A percentile compares a stretch with the other conserved stretches of the same genome.
Conservation (phyloP, 2,113 vertebrate species). For the Chunga burmeisteri region DNA sequence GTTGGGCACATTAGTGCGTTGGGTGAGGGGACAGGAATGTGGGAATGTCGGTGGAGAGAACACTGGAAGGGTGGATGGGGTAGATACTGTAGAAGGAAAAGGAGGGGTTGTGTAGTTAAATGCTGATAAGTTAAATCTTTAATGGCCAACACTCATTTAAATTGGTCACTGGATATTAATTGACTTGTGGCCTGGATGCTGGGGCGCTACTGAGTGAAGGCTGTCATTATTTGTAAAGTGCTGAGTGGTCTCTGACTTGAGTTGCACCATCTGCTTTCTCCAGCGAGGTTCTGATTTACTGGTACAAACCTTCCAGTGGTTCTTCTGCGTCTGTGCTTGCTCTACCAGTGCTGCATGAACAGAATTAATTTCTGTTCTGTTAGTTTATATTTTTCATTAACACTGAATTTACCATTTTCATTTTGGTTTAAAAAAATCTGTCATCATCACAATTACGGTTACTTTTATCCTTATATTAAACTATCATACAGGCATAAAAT, state of each 20-base stretch:
- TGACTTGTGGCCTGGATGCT: not conserved
- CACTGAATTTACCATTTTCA: conserved; percentile 34
- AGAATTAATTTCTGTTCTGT: not conserved
- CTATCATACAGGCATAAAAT: not conserved
- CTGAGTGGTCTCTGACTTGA: not conserved
- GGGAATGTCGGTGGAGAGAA: not conserved
- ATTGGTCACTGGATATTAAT: not conserved
- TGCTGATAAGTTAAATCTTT: not conserved
- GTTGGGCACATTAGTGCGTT: not conserved
- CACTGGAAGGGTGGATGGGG: not conserved
- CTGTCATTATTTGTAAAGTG: not conserved
- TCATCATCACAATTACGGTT: not conserved
- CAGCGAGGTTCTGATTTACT: not conserved
- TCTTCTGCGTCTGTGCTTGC: not conserved
- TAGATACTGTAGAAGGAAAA: not conserved
- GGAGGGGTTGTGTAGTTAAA: not conserved
- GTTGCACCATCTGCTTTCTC: not conserved
- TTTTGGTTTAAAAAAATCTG: not conserved
- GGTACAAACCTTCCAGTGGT: not conserved
- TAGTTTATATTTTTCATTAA: conserved; percentile 53
- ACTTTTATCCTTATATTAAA: conserved; percentile 29
- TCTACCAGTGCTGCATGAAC: not conserved
- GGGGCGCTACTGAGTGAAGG: not conserved
- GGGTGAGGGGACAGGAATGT: not conserved
- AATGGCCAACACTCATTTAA: not conserved